Conservation (phyloP, 2,888 invertebrate species). For the Coelogynopora nodosa region DNA sequence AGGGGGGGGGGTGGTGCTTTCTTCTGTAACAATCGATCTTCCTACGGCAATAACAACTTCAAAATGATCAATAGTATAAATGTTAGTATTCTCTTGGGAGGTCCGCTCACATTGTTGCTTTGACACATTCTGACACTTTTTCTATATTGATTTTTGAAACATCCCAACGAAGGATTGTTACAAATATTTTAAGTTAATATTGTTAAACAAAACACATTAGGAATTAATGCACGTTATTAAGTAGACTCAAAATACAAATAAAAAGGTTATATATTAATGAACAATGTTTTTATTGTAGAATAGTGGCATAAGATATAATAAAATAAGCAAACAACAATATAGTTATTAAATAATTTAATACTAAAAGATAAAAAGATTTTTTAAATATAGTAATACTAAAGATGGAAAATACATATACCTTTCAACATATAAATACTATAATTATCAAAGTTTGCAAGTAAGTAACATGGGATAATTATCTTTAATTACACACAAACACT, state of each 20-base stretch:
- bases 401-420: too few relatives aligned
- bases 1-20: too few relatives aligned
- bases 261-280: background rate
- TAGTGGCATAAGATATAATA: too few relatives aligned
- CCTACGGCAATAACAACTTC: too few relatives aligned
- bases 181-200: background rate
- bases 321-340: too few relatives aligned
- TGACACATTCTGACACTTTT: background rate
- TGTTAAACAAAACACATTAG: background rate
- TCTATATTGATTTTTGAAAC: background rate
- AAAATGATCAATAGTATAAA: too few relatives aligned
- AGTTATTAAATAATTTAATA: background rate
- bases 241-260: background rate
- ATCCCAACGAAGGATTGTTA: background rate
- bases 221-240: background rate
- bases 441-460: too few relatives aligned
- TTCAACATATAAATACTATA: too few relatives aligned
- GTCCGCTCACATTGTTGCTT: background rate
- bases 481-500: too few relatives aligned
- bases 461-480: too few relatives aligned
- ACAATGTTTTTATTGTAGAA: background rate
- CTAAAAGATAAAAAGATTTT: slow-evolving; percentile 38
- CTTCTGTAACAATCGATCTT: too few relatives aligned
- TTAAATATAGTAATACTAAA: slow-evolving; percentile 48
- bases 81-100: too few relatives aligned